Evolutionary conservation across 2,797 vertebrate species (phyloP).

Genomic region (Falco peregrinus): DNA sequence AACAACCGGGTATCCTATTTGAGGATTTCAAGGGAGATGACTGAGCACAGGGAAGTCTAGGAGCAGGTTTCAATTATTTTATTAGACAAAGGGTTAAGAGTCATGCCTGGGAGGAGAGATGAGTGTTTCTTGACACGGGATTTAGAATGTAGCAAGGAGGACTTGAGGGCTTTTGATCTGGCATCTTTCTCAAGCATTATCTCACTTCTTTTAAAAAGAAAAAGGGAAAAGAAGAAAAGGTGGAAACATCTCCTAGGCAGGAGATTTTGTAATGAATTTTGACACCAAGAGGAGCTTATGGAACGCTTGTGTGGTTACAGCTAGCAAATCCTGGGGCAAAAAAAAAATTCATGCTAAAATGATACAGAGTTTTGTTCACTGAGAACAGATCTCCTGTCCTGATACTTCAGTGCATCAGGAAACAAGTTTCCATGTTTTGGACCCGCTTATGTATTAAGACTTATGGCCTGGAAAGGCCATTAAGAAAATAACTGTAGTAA

Average conservation of each 20-base stretch:
- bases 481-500: slow-evolving; percentile 62
- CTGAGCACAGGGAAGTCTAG: background rate
- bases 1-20: slow-evolving; percentile 1
- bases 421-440: slow-evolving; percentile 28
- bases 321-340: background rate
- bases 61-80: slow-evolving; percentile 66
- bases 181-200: slow-evolving; percentile 44
- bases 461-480: slow-evolving; percentile 48
- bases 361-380: background rate
- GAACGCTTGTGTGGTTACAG: background rate
- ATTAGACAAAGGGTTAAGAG: slow-evolving; percentile 52
- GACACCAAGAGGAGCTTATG: background rate
- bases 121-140: slow-evolving; percentile 49
- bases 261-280: slow-evolving; percentile 33
- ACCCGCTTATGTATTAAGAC: slow-evolving; percentile 10
- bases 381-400: background rate
- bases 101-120: slow-evolving; percentile 34
- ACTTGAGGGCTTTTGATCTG: slow-evolving; percentile 56
- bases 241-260: background rate
- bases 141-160: slow-evolving; percentile 41
- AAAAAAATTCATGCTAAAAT: background rate
- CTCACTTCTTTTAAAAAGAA: background rate
- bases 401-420: background rate
- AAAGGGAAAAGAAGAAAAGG: background rate
- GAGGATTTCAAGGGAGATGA: slow-evolving; percentile 55